These are phyloP conservation scores for Plagiodera versicolora DNA, from an alignment of 2,888 invertebrate genomes.

Conservation along the genomic window DNA sequence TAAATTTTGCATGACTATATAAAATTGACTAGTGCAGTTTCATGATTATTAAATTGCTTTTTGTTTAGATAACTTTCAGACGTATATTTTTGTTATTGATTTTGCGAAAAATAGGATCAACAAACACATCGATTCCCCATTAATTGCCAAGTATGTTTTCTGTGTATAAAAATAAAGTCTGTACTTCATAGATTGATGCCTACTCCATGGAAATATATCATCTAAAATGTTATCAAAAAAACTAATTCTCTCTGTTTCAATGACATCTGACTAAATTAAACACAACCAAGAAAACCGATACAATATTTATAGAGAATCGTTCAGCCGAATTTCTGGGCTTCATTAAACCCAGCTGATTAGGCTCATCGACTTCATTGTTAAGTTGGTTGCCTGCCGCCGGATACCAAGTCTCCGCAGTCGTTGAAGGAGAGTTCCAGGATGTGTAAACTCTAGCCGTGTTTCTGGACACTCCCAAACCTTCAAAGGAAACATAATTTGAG, in stretches of 20 bases:
- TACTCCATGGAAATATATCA: too few species aligned
- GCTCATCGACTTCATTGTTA: constrained; percentile 61
- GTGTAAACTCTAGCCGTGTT: constrained; percentile 14
- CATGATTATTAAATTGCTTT: too few species aligned
- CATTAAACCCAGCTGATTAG: constrained; percentile 59
- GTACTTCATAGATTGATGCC: too few species aligned
- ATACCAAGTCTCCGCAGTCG: constrained; percentile 52
- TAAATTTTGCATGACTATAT: too few species aligned
- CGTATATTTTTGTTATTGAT: too few species aligned
- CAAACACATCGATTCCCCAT: too few species aligned
- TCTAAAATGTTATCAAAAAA: too few species aligned
- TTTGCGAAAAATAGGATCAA: too few species aligned
- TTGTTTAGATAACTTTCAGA: too few species aligned
- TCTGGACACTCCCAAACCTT: constrained; percentile 16
- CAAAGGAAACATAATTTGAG: constrained; percentile 4
- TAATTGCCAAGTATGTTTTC: too few species aligned
- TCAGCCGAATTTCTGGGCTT: constrained; percentile 35
- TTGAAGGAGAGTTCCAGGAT: constrained; percentile 14
- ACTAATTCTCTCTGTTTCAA: not conserved
- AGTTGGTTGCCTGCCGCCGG: constrained; percentile 58
- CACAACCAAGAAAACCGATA: not conserved
- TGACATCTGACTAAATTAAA: not conserved
- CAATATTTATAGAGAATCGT: not conserved
- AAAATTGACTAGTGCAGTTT: too few species aligned
- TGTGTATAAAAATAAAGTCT: too few species aligned